phyloP scores from a whole-genome alignment of 2,797 vertebrate species.

The Myripristis murdjan region DNA sequence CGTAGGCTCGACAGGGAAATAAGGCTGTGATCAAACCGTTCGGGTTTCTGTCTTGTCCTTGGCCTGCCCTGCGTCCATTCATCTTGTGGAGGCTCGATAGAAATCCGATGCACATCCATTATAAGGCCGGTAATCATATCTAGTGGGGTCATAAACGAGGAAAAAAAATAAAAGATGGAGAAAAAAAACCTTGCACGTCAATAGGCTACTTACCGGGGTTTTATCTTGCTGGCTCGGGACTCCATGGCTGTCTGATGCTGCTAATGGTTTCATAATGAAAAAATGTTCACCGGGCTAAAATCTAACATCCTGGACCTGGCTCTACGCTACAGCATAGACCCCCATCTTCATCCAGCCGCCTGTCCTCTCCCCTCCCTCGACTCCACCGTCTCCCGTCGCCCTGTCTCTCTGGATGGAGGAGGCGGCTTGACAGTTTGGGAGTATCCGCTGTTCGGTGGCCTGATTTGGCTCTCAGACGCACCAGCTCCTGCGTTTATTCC shows the following conservation, averaged over 20 bases:
- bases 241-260: slow-evolving; percentile 96
- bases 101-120: slow-evolving; percentile 78
- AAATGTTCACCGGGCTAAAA: slow-evolving; percentile 88
- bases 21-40: slow-evolving; percentile 29
- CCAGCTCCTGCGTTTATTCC: slow-evolving; percentile 65
- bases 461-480: slow-evolving; percentile 55
- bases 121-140: slow-evolving; percentile 73
- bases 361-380: slow-evolving; percentile 49
- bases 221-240: slow-evolving; percentile 97
- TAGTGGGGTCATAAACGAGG: slow-evolving; percentile 61
- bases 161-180: slow-evolving; percentile 11
- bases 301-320: slow-evolving; percentile 91
- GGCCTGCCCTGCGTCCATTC: slow-evolving; percentile 67
- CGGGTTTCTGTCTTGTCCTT: slow-evolving; percentile 46
- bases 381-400: slow-evolving; percentile 49
- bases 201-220: slow-evolving; percentile 93
- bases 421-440: slow-evolving; percentile 85
- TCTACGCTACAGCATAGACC: slow-evolving; percentile 60
- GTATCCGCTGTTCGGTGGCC: slow-evolving; percentile 83
- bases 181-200: slow-evolving; percentile 51
- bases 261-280: slow-evolving; percentile 99
- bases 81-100: slow-evolving; percentile 62
- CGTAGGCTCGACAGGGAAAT: slow-evolving; percentile 51
- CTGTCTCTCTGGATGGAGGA: slow-evolving; percentile 53
- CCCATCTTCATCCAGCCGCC: slow-evolving; percentile 73